Evolutionary conservation across 2,888 invertebrate genomes (phyloP), one percentile per base, ranked within the genome.

Genomic region (Homarus gammarus): DNA sequence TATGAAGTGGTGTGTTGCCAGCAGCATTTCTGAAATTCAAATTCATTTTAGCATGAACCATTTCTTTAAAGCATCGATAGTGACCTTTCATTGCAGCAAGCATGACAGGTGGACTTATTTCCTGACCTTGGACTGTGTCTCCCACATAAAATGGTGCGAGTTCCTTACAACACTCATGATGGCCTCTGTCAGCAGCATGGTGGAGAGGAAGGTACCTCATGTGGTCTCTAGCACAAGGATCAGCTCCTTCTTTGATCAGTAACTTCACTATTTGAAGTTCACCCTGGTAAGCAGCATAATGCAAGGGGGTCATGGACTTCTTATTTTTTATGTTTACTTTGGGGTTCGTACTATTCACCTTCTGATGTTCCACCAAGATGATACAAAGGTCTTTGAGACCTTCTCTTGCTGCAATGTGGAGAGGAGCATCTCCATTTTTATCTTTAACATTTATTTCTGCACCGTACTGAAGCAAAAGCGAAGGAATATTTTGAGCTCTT

Each of bases 1-100:
- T 56, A 27, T 82, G 88, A 18, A 91, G 70, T 2, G 88, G 70
- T 8, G 91, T 91, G 31, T 85, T 89, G 12, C 91, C 89, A 49
- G 18, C 70, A 22, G 3, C 40, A 70, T 88, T 81, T 18, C 31
- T 40, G 40, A 40, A 68, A 10, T 68, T 64, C 10, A 89, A 22
- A 22, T 85, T 84, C n/a, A 27, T 70, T 2, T 49, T 64, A 15
- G 68, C 70, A 0, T 68, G n/a, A 5, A 8, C 12, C 38, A 91
- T 61, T 12, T 49, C 78, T 68, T 82, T 44, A 38, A 75, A 86
- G 38, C 88, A 82, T 15, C 70, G 27, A 68, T 77, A 40, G 77
- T 85, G 64, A 0, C 85, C 89, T 61, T 51, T 61, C 33, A 33
- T 84, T 5, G 89, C 82, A 27, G 91, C 86, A 27, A 91, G 68